Evolutionary conservation across 2,888 invertebrate species (phyloP).

Genomic region (Cerastis rubricosa): DNA sequence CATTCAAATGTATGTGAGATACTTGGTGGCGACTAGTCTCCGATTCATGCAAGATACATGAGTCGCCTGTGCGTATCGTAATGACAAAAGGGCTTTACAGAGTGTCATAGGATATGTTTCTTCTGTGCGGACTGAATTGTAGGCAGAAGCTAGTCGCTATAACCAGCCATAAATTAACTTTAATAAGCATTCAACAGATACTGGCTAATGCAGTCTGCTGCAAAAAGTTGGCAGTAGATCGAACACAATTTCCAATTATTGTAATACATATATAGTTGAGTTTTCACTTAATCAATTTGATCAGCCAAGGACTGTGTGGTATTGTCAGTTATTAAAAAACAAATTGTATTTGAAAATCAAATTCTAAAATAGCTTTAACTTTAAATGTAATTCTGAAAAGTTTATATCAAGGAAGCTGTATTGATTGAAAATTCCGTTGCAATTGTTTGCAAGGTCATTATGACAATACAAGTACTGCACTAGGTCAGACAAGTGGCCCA

Average conservation of each 20-base stretch:
- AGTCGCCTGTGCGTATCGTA: too few species aligned
- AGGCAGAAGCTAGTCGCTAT: not conserved
- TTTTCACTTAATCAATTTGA: not conserved
- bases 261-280: not conserved
- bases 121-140: not conserved
- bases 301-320: not conserved
- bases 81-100: not conserved
- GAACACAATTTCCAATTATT: slow-evolving; percentile 13
- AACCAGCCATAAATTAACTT: not conserved
- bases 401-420: not conserved
- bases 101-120: not conserved
- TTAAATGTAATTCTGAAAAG: slow-evolving; percentile 2
- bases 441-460: slow-evolving; percentile 24
- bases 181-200: not conserved
- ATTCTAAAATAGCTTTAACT: not conserved
- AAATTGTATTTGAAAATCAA: not conserved
- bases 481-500: not conserved
- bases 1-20: too few species aligned
- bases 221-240: not conserved
- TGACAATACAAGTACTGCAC: slow-evolving; percentile 9
- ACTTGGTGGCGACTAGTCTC: too few species aligned
- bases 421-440: not conserved
- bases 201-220: slow-evolving; percentile 3
- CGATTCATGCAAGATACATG: too few species aligned
- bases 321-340: too few species aligned